Conservation (phyloP, 2,113 vertebrate genomes). For the Dolichallabes microphthalmus region DNA sequence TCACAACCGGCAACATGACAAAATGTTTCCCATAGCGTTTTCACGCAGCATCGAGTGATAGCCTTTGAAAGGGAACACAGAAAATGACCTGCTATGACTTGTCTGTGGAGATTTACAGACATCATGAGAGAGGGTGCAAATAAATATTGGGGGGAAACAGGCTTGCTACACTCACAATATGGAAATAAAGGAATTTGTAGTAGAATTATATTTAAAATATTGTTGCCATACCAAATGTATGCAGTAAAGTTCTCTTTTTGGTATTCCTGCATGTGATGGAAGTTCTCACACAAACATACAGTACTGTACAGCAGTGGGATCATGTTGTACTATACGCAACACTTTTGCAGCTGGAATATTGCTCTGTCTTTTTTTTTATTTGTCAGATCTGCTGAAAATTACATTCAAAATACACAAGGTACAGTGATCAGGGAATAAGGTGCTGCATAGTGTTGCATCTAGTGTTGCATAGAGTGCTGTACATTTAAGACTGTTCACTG, state of each 20-base stretch:
- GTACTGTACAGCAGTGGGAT: background rate
- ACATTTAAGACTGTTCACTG: background rate
- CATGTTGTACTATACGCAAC: background rate
- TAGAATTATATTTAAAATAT: background rate
- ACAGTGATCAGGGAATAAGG: slow-evolving; percentile 93
- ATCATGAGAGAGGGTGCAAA: slow-evolving; percentile 91
- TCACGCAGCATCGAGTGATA: no score
- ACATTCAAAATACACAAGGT: slow-evolving; percentile 74
- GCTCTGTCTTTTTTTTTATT: background rate
- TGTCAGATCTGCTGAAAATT: slow-evolving; percentile 73
- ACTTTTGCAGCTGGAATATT: background rate
- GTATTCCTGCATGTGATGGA: slow-evolving; percentile 22
- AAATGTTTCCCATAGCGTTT: no score
- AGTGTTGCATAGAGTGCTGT: background rate
- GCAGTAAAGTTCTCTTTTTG: slow-evolving; percentile 18
- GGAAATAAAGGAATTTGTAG: slow-evolving; percentile 20
- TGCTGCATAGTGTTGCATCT: slow-evolving; percentile 67
- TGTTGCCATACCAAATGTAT: background rate
- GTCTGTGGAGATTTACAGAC: slow-evolving; percentile 95
- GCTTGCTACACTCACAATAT: slow-evolving; percentile 93
- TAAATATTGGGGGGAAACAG: slow-evolving; percentile 93
- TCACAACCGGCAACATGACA: no score
- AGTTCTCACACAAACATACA: slow-evolving; percentile 9
- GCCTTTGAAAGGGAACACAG: no score
- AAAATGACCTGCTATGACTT: slow-evolving; percentile 79